A percentile compares a stretch with the other conserved stretches of the same genome.
Evolutionary conservation across 2,797 vertebrate species (phyloP).

Genomic region (Babyrousa celebensis): DNA sequence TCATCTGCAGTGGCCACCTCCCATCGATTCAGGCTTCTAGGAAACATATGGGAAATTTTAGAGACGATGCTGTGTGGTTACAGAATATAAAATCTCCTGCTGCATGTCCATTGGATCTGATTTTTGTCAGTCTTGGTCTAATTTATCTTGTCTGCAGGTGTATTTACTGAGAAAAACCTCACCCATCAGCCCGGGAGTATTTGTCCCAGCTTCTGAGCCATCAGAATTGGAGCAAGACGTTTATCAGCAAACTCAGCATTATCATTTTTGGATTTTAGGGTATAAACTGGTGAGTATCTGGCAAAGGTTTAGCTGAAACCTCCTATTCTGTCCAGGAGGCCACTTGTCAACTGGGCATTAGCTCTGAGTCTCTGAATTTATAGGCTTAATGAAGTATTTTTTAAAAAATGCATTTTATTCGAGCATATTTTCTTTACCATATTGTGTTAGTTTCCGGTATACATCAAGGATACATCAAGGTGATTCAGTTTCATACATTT

Average conservation of each 20-base stretch:
- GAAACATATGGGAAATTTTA: neutral
- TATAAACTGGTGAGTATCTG: neutral
- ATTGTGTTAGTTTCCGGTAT: neutral
- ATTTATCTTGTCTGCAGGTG: neutral
- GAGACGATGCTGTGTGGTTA: neutral
- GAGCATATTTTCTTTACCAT: no score
- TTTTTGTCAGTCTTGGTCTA: neutral
- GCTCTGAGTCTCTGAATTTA: neutral
- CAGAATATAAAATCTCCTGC: neutral
- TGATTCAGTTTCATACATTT: neutral
- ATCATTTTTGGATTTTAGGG: neutral
- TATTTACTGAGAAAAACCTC: conserved; percentile 4
- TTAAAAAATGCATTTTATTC: neutral
- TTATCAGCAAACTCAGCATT: neutral
- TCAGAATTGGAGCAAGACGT: neutral
- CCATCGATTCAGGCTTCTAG: neutral
- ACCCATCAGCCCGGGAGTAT: neutral
- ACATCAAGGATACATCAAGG: neutral
- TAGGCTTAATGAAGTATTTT: neutral
- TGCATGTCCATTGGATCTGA: fast-evolving
- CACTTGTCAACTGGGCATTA: neutral
- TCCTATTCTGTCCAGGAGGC: neutral
- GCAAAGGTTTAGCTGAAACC: neutral
- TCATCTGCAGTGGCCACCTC: neutral
- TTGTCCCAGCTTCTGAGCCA: neutral